phyloP scores from a whole-genome alignment of 2,888 invertebrate species.

The Cistogaster globosa region DNA sequence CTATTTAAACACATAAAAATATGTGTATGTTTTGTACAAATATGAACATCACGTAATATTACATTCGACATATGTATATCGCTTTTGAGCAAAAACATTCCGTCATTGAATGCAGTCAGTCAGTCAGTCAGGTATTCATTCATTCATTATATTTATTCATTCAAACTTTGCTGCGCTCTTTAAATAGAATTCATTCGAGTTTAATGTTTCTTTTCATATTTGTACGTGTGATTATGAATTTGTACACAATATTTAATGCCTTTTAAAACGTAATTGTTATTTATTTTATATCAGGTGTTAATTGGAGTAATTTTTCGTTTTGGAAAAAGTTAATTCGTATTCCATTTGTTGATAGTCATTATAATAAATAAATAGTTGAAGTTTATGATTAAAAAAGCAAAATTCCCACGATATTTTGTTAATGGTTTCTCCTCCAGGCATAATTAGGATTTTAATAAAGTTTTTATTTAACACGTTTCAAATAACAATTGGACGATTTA shows the following conservation, averaged over 20 bases:
- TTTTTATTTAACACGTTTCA: background rate
- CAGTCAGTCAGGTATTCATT: constrained; percentile 1
- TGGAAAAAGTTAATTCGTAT: background rate
- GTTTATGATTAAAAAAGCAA: constrained; percentile 2
- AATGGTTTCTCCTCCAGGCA: constrained; percentile 4
- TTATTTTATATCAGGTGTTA: constrained; percentile 64
- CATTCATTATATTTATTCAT: constrained; percentile 21
- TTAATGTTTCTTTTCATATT: constrained; percentile 10
- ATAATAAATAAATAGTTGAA: background rate
- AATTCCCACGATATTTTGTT: constrained; percentile 49
- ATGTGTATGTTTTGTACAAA: constrained; percentile 16
- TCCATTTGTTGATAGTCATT: constrained; percentile 18
- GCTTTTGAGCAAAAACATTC: constrained; percentile 40
- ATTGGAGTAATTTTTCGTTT: constrained; percentile 43
- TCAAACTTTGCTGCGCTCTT: constrained; percentile 18
- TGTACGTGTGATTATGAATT: constrained; percentile 30
- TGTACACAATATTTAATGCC: constrained; percentile 19
- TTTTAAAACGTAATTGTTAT: constrained; percentile 62
- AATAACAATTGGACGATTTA: no score
- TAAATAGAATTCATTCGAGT: constrained; percentile 34
- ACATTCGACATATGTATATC: constrained; percentile 46
- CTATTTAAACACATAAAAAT: background rate
- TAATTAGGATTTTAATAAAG: background rate
- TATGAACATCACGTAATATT: constrained; percentile 58
- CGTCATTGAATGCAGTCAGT: constrained; percentile 36